Base-by-base conservation (phyloP, 2,113 vertebrate genomes). In the Rhombomys opimus region DNA sequence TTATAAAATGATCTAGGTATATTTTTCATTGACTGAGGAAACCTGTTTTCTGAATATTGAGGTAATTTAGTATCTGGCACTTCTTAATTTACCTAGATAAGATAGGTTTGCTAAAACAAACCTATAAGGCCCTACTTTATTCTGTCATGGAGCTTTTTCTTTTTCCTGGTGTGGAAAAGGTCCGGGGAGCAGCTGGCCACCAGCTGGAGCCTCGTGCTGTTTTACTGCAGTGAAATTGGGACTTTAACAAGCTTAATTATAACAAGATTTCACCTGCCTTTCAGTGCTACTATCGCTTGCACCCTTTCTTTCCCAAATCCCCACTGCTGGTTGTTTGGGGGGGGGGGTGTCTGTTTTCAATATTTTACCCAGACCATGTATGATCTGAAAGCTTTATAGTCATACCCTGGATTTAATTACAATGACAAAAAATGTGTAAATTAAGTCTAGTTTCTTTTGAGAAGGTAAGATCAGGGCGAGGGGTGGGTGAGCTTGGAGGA, bases 241-340 rank as follows among this genome's bases (percentile, higher is more conserved):
- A 68, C 92, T 92, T 96, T 96, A 97, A 98, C 90, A 96, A 95
- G 90, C 96, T 96, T 96, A 96, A 95, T 95, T 97, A 90, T 95
- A 97, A 82, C 90, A 96, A 92, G 95, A 90, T 90, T 95, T 97
- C 95, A 97, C 97, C 96, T 97, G 95, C 92, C 80, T 96, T 46
- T 59, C 75, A 95, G 92, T 93, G 72, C 59, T 57, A 1, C 6
- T 72, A 86, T 82, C 8, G 10, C 22, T 22, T 7, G 20, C 9
- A 6, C 32, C 3, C 7, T 4, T 46, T 15, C 17, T 12, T 9
- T 18, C 61, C 8, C 17, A 3, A 1, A 5, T 4, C 22, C 91
- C 87, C 54, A 86, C n/a, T 89, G 82, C 50, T 95, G 35, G n/a
- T 93, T 96, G 84, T 86, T 96, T 96, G 75, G 81, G 95, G 88